These are phyloP conservation scores for Acridotheres tristis DNA, from an alignment of 2,797 vertebrate genomes.

Conservation along the genomic window DNA sequence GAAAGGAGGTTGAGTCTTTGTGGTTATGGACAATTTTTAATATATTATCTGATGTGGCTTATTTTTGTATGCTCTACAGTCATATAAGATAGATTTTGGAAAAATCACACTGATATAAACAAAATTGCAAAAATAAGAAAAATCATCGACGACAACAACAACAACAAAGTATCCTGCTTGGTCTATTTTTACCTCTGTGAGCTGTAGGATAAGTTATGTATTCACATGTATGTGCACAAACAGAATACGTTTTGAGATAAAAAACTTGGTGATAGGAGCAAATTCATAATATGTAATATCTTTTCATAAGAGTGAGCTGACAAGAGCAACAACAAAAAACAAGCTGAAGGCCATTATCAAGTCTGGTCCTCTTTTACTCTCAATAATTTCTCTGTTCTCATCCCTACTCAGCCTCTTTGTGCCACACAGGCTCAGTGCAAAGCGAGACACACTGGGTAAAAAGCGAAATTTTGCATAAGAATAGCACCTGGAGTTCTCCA, in stretches of 20 bases:
- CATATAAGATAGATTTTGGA: background rate
- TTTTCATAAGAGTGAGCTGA: background rate
- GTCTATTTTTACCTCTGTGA: background rate
- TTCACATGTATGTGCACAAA: background rate
- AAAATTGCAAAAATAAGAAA: background rate
- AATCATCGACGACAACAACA: background rate
- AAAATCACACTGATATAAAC: background rate
- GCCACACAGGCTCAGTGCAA: background rate
- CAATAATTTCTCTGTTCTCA: background rate
- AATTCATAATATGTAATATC: background rate
- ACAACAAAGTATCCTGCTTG: background rate
- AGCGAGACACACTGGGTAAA: background rate
- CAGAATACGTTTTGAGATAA: background rate
- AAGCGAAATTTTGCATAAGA: background rate
- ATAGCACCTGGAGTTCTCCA: background rate
- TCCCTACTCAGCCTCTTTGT: background rate
- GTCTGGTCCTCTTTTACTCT: background rate
- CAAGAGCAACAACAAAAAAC: background rate
- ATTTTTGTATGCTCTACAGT: background rate
- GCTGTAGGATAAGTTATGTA: background rate
- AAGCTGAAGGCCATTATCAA: background rate
- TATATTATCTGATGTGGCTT: background rate
- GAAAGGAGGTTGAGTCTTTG: background rate
- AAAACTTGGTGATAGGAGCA: background rate
- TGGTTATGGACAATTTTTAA: background rate